These are phyloP conservation scores for Keiferia lycopersicella DNA, from an alignment of 2,888 invertebrate genomes.

Conservation along the genomic window DNA sequence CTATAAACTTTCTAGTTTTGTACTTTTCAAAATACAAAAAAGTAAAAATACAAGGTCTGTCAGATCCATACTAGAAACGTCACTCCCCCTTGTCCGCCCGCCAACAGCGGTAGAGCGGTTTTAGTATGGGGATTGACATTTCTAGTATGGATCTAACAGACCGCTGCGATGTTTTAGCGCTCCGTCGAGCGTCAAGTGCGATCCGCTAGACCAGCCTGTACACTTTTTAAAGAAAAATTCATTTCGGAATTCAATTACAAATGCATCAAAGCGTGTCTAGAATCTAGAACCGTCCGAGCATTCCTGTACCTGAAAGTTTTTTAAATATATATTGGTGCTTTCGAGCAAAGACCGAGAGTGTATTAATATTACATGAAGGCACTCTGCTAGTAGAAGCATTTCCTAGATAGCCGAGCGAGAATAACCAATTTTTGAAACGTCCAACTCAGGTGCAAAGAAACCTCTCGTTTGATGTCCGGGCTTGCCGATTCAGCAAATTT, in stretches of 20 bases:
- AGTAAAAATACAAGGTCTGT: no score
- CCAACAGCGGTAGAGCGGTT: no score
- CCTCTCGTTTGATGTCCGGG: constrained; percentile 3
- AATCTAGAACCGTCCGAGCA: neutral
- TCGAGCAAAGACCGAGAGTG: constrained; percentile 16
- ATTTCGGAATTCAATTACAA: constrained; percentile 7
- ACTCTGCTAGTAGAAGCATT: constrained; percentile 17
- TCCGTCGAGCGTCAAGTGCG: no score
- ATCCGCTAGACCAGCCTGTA: neutral
- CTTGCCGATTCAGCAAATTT: constrained; percentile 16
- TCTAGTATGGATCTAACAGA: no score
- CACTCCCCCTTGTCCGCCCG: no score
- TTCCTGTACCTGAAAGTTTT: constrained; percentile 19
- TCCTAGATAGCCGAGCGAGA: constrained; percentile 17
- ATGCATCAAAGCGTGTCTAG: neutral
- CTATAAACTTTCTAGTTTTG: no score
- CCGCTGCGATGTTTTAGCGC: no score
- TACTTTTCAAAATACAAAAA: no score
- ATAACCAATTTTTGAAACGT: constrained; percentile 22
- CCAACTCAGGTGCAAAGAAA: constrained; percentile 19
- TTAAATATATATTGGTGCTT: constrained; percentile 20
- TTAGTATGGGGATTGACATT: no score
- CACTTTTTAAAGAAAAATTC: neutral
- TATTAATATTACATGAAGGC: constrained; percentile 21
- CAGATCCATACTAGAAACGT: no score